Conservation (phyloP, 2,888 invertebrate genomes). For the Zygothrica quintamaculata region DNA sequence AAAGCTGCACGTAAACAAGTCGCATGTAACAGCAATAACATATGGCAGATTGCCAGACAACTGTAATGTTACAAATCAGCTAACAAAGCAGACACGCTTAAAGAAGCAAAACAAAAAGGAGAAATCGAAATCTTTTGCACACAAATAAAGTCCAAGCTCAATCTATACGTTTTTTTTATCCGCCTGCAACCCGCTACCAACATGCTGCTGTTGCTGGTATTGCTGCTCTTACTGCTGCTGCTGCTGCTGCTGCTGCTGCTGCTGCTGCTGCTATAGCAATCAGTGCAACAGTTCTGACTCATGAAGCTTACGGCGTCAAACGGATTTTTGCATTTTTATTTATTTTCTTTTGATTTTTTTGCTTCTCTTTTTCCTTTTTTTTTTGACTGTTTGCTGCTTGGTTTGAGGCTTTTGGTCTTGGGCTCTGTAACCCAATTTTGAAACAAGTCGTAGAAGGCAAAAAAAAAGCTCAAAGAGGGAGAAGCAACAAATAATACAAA, state of each 20-base stretch:
- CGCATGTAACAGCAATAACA: conserved; percentile 33
- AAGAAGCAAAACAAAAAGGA: conserved; percentile 58
- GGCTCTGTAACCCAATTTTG: conserved; percentile 75
- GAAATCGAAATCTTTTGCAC: conserved; percentile 64
- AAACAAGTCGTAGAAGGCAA: conserved; percentile 61
- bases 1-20: conserved; percentile 37
- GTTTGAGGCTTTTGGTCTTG: conserved; percentile 56
- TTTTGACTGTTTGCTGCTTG: conserved; percentile 46
- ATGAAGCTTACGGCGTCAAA: conserved; percentile 74
- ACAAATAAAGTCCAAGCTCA: conserved; percentile 51
- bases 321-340: conserved; percentile 74
- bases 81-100: conserved; percentile 58
- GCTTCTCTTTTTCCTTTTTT: conserved; percentile 31
- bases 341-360: conserved; percentile 43
- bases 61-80: conserved; percentile 55
- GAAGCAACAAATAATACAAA: conserved; percentile 17
- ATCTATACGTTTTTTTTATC: conserved; percentile 7
- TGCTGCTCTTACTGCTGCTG: conserved; percentile 13
- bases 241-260: conserved; percentile 37
- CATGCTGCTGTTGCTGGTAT: conserved; percentile 1
- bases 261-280: conserved; percentile 52
- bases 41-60: conserved; percentile 25
- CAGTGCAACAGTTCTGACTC: conserved; percentile 74
- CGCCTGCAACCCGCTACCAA: conserved; percentile 11
- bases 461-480: conserved; percentile 31